These are phyloP conservation scores for Chalcosyrphus nemorum DNA, from an alignment of 2,888 invertebrate species.

Conservation along the genomic window DNA sequence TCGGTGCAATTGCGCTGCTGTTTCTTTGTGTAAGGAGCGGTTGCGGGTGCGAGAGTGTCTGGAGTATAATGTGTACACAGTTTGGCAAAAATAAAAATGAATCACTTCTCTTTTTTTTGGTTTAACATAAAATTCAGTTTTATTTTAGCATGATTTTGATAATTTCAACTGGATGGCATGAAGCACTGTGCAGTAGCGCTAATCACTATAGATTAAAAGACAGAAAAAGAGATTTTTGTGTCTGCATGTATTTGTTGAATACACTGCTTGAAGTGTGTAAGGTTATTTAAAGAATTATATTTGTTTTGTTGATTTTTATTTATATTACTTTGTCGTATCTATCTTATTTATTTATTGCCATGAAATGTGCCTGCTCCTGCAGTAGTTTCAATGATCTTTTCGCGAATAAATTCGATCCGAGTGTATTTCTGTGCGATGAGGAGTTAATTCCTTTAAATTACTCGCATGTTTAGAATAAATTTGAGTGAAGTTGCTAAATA, in stretches of 20 bases:
- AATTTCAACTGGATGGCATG: background rate
- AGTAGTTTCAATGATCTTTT: background rate
- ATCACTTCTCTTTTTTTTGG: background rate
- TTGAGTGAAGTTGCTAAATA: too few relatives aligned
- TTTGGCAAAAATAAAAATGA: conserved; percentile 28
- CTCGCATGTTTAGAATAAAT: background rate
- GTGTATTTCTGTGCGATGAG: background rate
- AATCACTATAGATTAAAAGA: background rate
- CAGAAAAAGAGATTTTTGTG: too few relatives aligned
- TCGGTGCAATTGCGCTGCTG: conserved; percentile 11
- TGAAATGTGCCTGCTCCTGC: background rate
- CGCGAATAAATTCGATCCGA: background rate
- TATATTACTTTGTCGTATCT: background rate
- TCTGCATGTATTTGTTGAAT: background rate
- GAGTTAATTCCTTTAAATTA: background rate
- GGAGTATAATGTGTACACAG: conserved; percentile 24
- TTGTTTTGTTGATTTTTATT: conserved; percentile 7
- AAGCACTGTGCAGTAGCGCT: background rate
- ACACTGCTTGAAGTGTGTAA: background rate
- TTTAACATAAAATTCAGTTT: background rate
- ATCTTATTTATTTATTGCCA: background rate
- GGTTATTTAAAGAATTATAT: conserved; percentile 11
- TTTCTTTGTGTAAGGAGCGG: conserved; percentile 22
- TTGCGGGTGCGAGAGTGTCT: conserved; percentile 10
- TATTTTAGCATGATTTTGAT: background rate